A percentile compares a stretch with the other conserved stretches of the same genome.
Evolutionary conservation across 2,113 vertebrate species (phyloP).

Genomic region (Holacanthus passer): DNA sequence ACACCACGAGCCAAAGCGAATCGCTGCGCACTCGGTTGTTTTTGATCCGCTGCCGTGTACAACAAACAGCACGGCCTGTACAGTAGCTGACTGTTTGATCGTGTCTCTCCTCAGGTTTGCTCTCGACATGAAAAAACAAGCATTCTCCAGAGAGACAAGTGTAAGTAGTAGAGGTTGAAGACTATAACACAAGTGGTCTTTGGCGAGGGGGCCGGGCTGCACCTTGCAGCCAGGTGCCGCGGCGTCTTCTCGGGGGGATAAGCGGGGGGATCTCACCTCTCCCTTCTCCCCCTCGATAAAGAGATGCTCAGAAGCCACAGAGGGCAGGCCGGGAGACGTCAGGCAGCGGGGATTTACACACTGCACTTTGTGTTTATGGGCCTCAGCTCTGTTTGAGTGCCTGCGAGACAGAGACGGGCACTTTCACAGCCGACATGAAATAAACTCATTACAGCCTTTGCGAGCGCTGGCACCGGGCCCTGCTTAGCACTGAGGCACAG

Average conservation of each 20-base stretch:
- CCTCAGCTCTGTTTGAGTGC: constrained; percentile 78
- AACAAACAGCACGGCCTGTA: constrained; percentile 26
- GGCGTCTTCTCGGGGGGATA: constrained; percentile 45
- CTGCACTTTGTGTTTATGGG: constrained; percentile 83
- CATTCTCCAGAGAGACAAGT: constrained; percentile 26
- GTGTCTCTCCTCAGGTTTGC: constrained; percentile 20
- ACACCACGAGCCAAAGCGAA: constrained; percentile 49
- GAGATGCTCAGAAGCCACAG: constrained; percentile 72
- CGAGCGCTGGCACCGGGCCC: constrained; percentile 67
- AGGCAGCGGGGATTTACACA: constrained; percentile 78
- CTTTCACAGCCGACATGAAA: constrained; percentile 82
- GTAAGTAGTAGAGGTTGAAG: constrained; percentile 38
- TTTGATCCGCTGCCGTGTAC: constrained; percentile 55
- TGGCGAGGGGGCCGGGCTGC: constrained; percentile 21
- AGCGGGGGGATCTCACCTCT: constrained; percentile 56
- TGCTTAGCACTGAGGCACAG: constrained; percentile 59
- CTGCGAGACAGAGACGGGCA: constrained; percentile 76
- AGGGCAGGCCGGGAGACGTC: constrained; percentile 70
- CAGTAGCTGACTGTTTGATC: constrained; percentile 33
- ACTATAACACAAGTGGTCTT: constrained; percentile 40
- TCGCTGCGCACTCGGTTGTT: constrained; percentile 33
- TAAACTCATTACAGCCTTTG: constrained; percentile 81
- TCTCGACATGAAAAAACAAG: constrained; percentile 27
- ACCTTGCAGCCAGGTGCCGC: constrained; percentile 31
- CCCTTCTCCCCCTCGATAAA: constrained; percentile 66